Percentiles rank a stretch among this genome's conserved stretches.
Conservation (phyloP, 2,113 vertebrate species). For the Halichoerus grypus region DNA sequence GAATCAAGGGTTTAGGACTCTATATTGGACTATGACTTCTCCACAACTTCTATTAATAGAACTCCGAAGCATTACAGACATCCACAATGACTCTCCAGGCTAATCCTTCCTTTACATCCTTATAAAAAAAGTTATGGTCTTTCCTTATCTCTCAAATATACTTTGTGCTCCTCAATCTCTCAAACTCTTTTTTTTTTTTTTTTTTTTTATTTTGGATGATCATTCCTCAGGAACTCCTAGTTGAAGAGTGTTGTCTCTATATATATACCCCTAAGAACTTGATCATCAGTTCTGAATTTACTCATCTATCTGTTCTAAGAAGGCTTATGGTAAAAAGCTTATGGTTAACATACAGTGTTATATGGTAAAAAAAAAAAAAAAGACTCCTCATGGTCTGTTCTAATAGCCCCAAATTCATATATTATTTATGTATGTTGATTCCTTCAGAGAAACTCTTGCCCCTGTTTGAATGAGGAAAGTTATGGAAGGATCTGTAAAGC, state of each 20-base stretch:
- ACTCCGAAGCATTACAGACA: conserved; percentile 2
- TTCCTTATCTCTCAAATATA: not conserved
- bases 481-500: not conserved
- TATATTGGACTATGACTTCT: not conserved
- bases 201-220: not conserved
- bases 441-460: not conserved
- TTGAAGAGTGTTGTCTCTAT: not conserved
- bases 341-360: not conserved
- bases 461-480: not conserved
- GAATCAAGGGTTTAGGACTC: not conserved
- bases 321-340: not conserved
- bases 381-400: not conserved
- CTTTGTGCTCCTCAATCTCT: not conserved
- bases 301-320: not conserved
- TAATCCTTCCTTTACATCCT: not conserved
- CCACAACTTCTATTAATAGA: not conserved
- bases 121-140: not conserved
- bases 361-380: not conserved
- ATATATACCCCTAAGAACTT: not conserved
- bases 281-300: conserved; percentile 1
- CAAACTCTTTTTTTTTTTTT: not conserved
- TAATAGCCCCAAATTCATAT: not conserved
- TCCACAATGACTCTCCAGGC: not conserved
- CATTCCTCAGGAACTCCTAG: not conserved
- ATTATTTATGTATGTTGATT: not conserved